phyloP scores from a whole-genome alignment of 2,113 vertebrate species.

The Cyanoderma ruficeps region DNA sequence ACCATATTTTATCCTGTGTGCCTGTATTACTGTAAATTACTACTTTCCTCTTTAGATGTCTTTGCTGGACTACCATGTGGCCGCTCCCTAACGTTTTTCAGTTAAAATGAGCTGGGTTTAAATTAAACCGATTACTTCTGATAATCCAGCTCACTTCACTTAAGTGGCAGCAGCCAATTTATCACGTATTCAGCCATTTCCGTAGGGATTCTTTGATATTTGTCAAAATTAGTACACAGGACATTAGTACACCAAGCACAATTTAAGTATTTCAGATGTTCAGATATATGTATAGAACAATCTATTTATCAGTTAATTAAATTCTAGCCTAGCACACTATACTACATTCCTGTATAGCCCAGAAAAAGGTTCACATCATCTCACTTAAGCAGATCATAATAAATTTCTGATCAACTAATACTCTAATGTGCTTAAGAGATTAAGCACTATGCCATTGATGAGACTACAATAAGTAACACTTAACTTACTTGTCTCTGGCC shows the following conservation, averaged over 20 bases:
- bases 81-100: slow-evolving; percentile 5
- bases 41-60: background rate
- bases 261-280: background rate
- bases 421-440: background rate
- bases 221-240: background rate
- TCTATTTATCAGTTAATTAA: background rate
- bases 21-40: background rate
- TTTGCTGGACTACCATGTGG: background rate
- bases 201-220: background rate
- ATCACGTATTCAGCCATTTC: background rate
- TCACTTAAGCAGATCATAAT: background rate
- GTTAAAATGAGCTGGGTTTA: slow-evolving; percentile 27
- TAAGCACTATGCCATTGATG: background rate
- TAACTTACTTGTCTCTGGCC: background rate
- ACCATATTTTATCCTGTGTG: background rate
- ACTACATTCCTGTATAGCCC: background rate
- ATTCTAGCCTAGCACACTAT: background rate
- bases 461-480: background rate
- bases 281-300: background rate
- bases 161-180: background rate
- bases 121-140: background rate
- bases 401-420: background rate
- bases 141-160: background rate
- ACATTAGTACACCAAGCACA: background rate
- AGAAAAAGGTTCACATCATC: background rate